A percentile compares a stretch with the other conserved stretches of the same genome.
Conservation (phyloP, 2,888 invertebrate genomes). For the Tineola bisselliella region DNA sequence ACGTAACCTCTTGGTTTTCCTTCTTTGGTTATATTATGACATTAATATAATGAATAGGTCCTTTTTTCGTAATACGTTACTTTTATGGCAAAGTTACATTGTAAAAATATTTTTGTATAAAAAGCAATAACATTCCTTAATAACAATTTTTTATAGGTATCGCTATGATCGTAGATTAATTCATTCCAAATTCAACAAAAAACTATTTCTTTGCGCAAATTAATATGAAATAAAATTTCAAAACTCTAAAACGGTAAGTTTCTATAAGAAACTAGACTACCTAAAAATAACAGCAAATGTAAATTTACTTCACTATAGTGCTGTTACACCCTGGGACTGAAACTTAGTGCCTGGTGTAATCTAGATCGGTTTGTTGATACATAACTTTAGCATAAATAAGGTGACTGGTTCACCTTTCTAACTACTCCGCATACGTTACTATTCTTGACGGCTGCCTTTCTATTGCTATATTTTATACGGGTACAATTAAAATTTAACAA, state of each 20-base stretch:
- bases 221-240: no score
- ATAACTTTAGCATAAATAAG: conserved; percentile 13
- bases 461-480: conserved; percentile 4
- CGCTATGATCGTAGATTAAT: no score
- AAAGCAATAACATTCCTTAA: no score
- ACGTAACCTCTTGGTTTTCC: background rate
- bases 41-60: background rate
- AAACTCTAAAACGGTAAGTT: no score
- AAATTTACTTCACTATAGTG: conserved; percentile 4
- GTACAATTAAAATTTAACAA: conserved; percentile 6
- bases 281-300: background rate
- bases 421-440: conserved; percentile 7
- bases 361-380: conserved; percentile 8
- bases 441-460: conserved; percentile 4
- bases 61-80: background rate
- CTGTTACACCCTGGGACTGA: conserved; percentile 2
- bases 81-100: background rate
- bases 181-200: no score
- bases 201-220: no score
- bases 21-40: background rate
- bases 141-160: no score
- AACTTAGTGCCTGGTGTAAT: conserved; percentile 9
- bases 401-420: conserved; percentile 13
- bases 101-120: background rate
- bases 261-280: no score